Evolutionary conservation across 2,113 vertebrate genomes (phyloP), one percentile per base, ranked within the genome.

Genomic region (Aramus guarauna): DNA sequence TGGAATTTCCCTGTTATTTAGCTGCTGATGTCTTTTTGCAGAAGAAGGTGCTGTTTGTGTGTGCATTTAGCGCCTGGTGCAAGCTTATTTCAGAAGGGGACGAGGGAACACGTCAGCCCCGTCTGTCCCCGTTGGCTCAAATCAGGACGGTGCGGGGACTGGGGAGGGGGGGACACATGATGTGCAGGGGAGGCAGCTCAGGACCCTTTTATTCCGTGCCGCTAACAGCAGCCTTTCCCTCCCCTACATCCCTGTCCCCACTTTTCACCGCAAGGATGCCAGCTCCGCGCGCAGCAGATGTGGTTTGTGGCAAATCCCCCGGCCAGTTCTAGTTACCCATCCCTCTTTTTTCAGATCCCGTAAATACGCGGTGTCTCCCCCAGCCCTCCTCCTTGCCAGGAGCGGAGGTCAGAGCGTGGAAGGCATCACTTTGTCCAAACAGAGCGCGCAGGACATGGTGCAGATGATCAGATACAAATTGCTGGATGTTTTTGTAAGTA

Each of bases 401-500:
- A 97, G 96, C 1, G 67, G 98, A 90, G 94, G 74, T 81, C 77
- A 10, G 37, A 88, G 77, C 14, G 78, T 98, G 85, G 96, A 95
- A 63, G 90, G 97, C 68, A 64, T 98, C 11, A 3, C 96, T 4
- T 92, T 99, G 56, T 80, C 97, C 24, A 74, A 97, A 3, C 75
- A 88, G 36, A 97, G 82, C 5, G 9, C 52, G 0, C 92, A 97
- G 37, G 97, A 98, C 45, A 93, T 99, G 72, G 90, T 98, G 78
- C 88, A 95, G 71, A 93, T 96, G 60, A 97, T 99, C 73, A 98
- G 93, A 87, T 52, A 92, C 8, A 95, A 97, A 2, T 85, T 98
- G 81, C 97, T 99, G 91, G 98, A 98, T 36, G 32, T 90, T 21
- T 98, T 99, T 98, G 99, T 99, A 97, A 98, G 98, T 97, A 64